Conservation (phyloP, 2,797 vertebrate species). For the Eospalax fontanierii region DNA sequence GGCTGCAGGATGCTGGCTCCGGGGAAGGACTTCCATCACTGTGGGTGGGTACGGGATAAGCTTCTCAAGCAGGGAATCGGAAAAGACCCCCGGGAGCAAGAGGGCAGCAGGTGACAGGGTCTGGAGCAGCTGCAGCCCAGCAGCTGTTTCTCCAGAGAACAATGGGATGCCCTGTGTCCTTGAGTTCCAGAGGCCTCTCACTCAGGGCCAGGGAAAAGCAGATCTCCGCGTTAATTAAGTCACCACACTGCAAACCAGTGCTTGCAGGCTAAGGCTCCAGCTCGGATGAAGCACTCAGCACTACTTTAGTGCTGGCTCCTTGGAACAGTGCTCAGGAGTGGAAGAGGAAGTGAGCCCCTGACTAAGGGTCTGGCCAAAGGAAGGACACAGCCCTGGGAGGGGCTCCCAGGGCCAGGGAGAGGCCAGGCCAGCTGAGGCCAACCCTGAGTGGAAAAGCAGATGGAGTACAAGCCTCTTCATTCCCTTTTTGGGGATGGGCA, state of each 20-base stretch:
- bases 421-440: constrained; percentile 43
- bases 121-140: background rate
- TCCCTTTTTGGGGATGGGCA: background rate
- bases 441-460: constrained; percentile 57
- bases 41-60: background rate
- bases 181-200: constrained; percentile 37
- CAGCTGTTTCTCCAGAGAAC: constrained; percentile 71
- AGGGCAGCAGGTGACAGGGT: constrained; percentile 56
- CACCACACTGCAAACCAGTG: background rate
- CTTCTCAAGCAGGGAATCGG: background rate
- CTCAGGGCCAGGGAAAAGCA: constrained; percentile 32
- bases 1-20: background rate
- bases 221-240: background rate
- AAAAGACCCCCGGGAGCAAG: fast-evolving
- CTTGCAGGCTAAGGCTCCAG: constrained; percentile 32
- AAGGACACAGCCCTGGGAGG: constrained; percentile 74
- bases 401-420: background rate
- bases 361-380: background rate
- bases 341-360: constrained; percentile 69
- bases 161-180: constrained; percentile 69
- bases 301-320: background rate
- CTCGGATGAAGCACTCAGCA: background rate
- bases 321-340: background rate
- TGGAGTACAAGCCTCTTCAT: constrained; percentile 1
- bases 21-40: fast-evolving